A percentile compares a stretch with the other conserved stretches of the same genome.
These are phyloP conservation scores for Phyllostomus hastatus DNA, from an alignment of 2,113 vertebrate species.

Conservation along the genomic window DNA sequence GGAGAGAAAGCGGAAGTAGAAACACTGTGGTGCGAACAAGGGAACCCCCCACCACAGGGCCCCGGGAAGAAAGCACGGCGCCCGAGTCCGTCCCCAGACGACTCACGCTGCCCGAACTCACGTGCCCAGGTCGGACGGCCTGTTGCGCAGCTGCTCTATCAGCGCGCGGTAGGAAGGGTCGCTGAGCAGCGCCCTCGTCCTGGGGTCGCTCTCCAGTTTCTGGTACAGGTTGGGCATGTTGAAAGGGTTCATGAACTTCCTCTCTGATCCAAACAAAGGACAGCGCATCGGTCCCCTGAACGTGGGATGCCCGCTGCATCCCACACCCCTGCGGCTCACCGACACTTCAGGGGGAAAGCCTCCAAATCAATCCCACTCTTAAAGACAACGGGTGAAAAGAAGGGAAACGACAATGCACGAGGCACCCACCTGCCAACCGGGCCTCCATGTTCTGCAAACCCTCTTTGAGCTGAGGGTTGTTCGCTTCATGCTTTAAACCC, in stretches of 20 bases:
- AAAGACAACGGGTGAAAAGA: not conserved
- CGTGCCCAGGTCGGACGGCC: conserved; percentile 89
- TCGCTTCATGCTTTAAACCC: conserved; percentile 89
- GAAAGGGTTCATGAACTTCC: conserved; percentile 93
- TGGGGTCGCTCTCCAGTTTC: conserved; percentile 89
- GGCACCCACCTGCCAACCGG: conserved; percentile 83
- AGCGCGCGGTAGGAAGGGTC: conserved; percentile 91
- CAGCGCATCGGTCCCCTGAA: fast-evolving
- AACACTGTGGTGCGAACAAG: not conserved
- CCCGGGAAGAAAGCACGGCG: not conserved
- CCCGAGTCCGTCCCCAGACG: fast-evolving
- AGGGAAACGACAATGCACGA: fast-evolving
- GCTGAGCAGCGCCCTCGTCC: conserved; percentile 85
- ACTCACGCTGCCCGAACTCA: conserved; percentile 73
- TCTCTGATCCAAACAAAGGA: conserved; percentile 79
- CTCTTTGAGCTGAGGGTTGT: conserved; percentile 91
- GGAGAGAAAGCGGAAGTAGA: not conserved
- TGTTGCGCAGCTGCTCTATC: conserved; percentile 90
- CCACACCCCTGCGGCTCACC: not conserved
- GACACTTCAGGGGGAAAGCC: not conserved
- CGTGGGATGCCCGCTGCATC: no score
- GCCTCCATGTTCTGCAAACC: conserved; percentile 92
- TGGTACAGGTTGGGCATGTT: conserved; percentile 91
- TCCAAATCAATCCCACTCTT: not conserved
- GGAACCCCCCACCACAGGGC: no score